These are phyloP conservation scores for Enteromius afrohamiltoni DNA, from an alignment of 2,797 vertebrate genomes.

Conservation along the genomic window DNA sequence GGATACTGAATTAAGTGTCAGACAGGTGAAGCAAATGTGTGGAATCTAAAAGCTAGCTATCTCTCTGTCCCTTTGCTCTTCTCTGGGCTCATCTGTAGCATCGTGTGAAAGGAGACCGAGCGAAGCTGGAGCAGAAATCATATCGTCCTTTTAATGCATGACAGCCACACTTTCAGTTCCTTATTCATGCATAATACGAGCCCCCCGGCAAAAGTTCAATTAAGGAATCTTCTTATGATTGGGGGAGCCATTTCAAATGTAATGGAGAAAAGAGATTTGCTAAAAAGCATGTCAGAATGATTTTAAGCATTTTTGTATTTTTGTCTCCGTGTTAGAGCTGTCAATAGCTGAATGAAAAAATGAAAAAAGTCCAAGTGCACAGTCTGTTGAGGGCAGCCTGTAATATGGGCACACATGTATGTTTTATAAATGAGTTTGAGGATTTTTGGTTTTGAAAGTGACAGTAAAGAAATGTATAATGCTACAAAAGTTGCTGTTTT, in stretches of 20 bases:
- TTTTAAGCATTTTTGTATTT: slow-evolving; percentile 40
- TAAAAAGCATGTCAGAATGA: slow-evolving; percentile 45
- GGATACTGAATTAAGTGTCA: slow-evolving; percentile 10
- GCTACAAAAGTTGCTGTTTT: neutral
- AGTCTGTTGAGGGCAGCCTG: neutral
- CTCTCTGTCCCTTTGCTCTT: slow-evolving; percentile 8
- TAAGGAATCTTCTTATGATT: slow-evolving; percentile 53
- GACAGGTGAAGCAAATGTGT: slow-evolving; percentile 19
- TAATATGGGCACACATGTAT: neutral
- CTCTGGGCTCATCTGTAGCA: slow-evolving; percentile 14
- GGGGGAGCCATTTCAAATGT: slow-evolving; percentile 36
- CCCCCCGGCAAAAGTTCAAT: slow-evolving; percentile 56
- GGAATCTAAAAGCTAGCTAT: slow-evolving; percentile 10
- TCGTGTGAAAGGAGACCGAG: slow-evolving; percentile 8
- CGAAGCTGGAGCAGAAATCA: slow-evolving; percentile 26
- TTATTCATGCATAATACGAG: slow-evolving; percentile 35
- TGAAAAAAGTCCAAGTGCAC: slow-evolving; percentile 9
- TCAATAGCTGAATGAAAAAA: slow-evolving; percentile 19
- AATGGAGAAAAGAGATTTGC: slow-evolving; percentile 45
- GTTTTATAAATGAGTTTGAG: neutral
- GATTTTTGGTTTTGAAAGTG: neutral
- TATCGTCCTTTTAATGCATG: slow-evolving; percentile 14
- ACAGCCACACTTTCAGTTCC: slow-evolving; percentile 13
- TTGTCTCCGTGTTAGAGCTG: neutral
- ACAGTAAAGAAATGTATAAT: neutral